phyloP scores from a whole-genome alignment of 2,888 invertebrate genomes.

The Fabriciana adippe region DNA sequence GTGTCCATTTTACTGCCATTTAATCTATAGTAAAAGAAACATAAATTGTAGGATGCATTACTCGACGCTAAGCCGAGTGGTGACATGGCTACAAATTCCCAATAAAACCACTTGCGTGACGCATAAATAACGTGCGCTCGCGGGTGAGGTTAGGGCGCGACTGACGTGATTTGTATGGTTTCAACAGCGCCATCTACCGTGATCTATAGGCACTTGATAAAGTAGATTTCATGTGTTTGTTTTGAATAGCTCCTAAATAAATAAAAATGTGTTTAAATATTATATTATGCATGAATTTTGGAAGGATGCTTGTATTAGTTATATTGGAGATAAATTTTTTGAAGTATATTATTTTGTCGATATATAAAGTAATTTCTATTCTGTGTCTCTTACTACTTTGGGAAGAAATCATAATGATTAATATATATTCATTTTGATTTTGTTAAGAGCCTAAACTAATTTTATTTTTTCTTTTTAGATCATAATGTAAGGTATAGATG shows the following conservation, averaged over 20 bases:
- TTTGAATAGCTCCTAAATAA: not conserved
- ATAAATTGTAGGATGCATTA: conserved; percentile 26
- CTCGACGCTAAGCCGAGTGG: conserved; percentile 28
- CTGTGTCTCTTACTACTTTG: too few relatives aligned
- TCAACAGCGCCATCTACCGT: conserved; percentile 60
- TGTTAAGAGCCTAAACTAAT: too few relatives aligned
- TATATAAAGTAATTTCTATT: too few relatives aligned
- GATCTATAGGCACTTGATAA: conserved; percentile 55
- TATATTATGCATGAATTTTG: too few relatives aligned
- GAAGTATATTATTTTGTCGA: too few relatives aligned
- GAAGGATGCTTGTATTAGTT: too few relatives aligned
- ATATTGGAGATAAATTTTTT: too few relatives aligned
- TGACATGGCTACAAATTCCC: conserved; percentile 29
- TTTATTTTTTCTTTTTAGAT: too few relatives aligned
- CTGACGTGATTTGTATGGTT: conserved; percentile 65
- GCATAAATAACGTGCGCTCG: conserved; percentile 47
- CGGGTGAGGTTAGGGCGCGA: conserved; percentile 48
- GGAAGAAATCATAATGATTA: too few relatives aligned
- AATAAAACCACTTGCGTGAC: conserved; percentile 47
- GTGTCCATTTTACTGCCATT: not conserved
- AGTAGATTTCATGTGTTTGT: conserved; percentile 4
- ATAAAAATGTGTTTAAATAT: too few relatives aligned
- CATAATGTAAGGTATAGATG: too few relatives aligned
- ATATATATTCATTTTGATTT: too few relatives aligned
- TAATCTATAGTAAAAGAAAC: conserved; percentile 19